Evolutionary conservation across 1,140 invertebrate species (phyloP), one percentile per base, ranked within the genome.

Genomic region (Samia ricini): DNA sequence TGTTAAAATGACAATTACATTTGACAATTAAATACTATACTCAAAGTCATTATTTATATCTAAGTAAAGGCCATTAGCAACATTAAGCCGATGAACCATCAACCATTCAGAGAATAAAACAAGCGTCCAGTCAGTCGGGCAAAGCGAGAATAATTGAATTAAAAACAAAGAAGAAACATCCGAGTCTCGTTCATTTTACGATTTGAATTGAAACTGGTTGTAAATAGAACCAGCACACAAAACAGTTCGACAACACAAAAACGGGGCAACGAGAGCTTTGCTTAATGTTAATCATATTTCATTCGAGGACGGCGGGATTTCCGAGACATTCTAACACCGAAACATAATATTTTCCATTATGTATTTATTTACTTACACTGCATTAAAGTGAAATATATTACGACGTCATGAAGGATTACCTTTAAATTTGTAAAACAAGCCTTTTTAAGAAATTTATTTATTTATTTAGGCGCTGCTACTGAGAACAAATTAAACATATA

Each of bases 221-320:
- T 69, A 74, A 71, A 71, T 69, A 74, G 65, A 71, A n/a, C n/a
- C n/a, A 76, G 72, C 67, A 60, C 60, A 66, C 69, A 68, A 76
- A 80, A 76, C 56, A 68, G 60, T 78, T 77, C 51, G 58, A 61
- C 66, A 73, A 77, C 77, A 82, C 77, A 80, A 79, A 79, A 72
- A 78, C 67, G 66, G 81, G 68, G 77, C 68, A 79, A 76, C 76
- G 75, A 76, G 80, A 75, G 74, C 73, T 83, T 76, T 77, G 71
- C 66, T 74, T 79, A 83, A 80, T 80, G 76, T 73, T 74, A 67
- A 76, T 81, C 76, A 79, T 83, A 83, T 83, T 81, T 81, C 80
- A 83, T 74, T 72, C 71, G 67, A 63, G 65, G 70, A 69, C 66
- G 69, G 61, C 61, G 70, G 69, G 73, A 76, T 74, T 78, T 79